These are phyloP conservation scores for Camarhynchus parvulus DNA, from an alignment of 2,113 vertebrate genomes.

Conservation along the genomic window DNA sequence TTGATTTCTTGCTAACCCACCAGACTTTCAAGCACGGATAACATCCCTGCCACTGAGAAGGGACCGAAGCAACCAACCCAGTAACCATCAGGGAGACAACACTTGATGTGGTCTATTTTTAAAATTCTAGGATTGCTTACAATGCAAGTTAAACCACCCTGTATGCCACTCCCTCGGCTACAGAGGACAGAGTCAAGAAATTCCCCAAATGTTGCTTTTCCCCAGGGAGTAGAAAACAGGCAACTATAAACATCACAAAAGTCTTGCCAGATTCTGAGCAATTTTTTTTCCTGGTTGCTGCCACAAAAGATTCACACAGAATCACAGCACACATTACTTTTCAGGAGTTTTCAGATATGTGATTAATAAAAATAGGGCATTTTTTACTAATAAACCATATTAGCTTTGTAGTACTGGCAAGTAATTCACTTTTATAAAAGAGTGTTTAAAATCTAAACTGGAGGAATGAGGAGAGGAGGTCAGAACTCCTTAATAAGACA, in stretches of 20 bases:
- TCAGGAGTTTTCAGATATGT: background rate
- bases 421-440: background rate
- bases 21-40: background rate
- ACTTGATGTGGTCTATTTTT: background rate
- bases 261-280: background rate
- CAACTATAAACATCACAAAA: background rate
- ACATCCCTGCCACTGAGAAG: background rate
- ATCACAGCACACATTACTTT: background rate
- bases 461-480: background rate
- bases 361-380: background rate
- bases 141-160: background rate
- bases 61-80: background rate
- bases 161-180: background rate
- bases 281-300: background rate
- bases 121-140: constrained; percentile 9
- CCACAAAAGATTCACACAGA: background rate
- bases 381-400: background rate
- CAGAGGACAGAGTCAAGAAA: background rate
- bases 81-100: background rate
- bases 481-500: background rate
- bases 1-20: background rate
- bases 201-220: background rate
- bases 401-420: background rate
- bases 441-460: background rate
- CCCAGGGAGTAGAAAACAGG: background rate